Evolutionary conservation across 1,140 invertebrate species (phyloP).

Genomic region (Leptoteleia sp.): DNA sequence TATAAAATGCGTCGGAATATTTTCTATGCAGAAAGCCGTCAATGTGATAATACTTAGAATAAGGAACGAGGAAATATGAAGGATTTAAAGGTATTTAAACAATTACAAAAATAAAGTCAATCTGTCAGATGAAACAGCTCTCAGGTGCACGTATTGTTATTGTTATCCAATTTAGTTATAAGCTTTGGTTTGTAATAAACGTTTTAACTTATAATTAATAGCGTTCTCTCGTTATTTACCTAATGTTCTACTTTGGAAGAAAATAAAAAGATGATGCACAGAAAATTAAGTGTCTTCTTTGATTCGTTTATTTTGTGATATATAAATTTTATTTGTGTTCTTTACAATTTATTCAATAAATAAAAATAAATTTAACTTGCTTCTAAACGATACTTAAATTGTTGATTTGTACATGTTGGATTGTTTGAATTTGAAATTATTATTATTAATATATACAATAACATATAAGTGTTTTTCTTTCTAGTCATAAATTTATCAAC

Average conservation of each 20-base stretch:
- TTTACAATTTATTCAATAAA: no score
- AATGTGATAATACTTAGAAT: slow-evolving; percentile 65
- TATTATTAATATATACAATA: no score
- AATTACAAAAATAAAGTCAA: slow-evolving; percentile 4
- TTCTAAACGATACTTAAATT: no score
- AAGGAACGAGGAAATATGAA: slow-evolving; percentile 42
- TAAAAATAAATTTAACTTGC: no score
- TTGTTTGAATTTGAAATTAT: no score
- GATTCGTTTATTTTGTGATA: background rate
- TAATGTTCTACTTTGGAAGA: slow-evolving; percentile 6
- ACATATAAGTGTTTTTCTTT: no score
- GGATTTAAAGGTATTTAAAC: slow-evolving; percentile 13
- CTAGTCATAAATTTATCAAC: no score
- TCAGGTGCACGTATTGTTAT: slow-evolving; percentile 75
- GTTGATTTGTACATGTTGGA: no score
- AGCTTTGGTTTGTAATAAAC: slow-evolving; percentile 80
- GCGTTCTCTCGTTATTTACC: slow-evolving; percentile 45
- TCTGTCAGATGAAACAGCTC: slow-evolving; percentile 70
- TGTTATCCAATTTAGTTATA: slow-evolving; percentile 76
- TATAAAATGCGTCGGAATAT: slow-evolving; percentile 44
- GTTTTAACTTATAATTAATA: slow-evolving; percentile 74
- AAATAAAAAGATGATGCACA: slow-evolving; percentile 23
- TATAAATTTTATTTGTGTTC: no score
- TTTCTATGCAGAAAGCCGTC: slow-evolving; percentile 57
- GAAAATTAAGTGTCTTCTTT: slow-evolving; percentile 4